These are phyloP conservation scores for Agelas oroides DNA, from an alignment of 37 sponge, comb jelly and placozoan species.

Conservation along the genomic window DNA sequence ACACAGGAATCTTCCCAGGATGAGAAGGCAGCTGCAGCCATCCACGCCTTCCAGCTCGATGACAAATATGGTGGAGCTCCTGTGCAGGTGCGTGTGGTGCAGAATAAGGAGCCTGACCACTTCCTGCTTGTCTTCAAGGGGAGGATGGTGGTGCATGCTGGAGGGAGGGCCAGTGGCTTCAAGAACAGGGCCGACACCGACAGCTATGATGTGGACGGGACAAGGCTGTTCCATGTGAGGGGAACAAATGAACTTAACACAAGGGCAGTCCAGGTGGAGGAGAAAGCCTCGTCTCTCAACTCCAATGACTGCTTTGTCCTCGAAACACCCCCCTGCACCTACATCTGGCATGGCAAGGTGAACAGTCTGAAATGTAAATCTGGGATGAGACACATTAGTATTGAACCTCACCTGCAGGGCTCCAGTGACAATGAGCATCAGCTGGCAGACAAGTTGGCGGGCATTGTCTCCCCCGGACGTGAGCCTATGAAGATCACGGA, in stretches of 20 bases:
- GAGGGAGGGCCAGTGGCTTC: conserved; percentile 94
- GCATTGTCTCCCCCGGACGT: conserved; percentile 67
- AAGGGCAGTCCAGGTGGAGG: conserved; percentile 85
- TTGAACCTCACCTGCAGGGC: conserved; percentile 43
- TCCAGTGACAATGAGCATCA: conserved; percentile 87
- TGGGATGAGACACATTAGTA: not conserved
- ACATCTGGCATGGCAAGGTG: conserved; percentile 98
- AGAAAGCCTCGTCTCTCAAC: conserved; percentile 85
- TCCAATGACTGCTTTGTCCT: conserved; percentile 95
- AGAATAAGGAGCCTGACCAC: conserved; percentile 93
- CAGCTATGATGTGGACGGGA: conserved; percentile 84
- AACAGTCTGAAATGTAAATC: not conserved
- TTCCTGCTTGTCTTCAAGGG: conserved; percentile 89
- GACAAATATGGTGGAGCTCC: conserved; percentile 92
- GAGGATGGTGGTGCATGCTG: conserved; percentile 81
- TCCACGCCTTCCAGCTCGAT: conserved; percentile 86
- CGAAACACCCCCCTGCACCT: conserved; percentile 81
- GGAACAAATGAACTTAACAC: conserved; percentile 79
- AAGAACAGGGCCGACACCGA: conserved; percentile 83
- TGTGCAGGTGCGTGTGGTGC: conserved; percentile 91
- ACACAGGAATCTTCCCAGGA: conserved; percentile 65
- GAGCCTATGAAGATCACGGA: conserved; percentile 82
- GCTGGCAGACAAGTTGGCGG: conserved; percentile 69
- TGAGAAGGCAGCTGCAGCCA: conserved; percentile 87
- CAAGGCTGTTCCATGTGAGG: conserved; percentile 87